Evolutionary conservation across 2,888 invertebrate species (phyloP).

Genomic region (Cryptophagus acutangulus): DNA sequence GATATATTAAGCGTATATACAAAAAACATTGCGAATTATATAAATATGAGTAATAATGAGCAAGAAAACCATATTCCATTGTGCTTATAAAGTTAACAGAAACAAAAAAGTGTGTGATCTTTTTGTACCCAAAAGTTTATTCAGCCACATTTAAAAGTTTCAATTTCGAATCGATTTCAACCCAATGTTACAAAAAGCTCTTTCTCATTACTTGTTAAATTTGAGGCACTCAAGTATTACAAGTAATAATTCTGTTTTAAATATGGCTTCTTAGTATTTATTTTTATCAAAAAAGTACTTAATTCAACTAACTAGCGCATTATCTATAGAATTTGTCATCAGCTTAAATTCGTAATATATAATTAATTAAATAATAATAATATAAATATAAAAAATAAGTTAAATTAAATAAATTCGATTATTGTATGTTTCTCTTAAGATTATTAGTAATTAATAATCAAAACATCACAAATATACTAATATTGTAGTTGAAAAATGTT

Average conservation of each 20-base stretch:
- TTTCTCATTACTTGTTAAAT: slow-evolving; percentile 3
- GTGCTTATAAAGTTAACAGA: neutral
- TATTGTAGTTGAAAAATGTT: slow-evolving; percentile 2
- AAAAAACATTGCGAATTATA: neutral
- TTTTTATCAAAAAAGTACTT: neutral
- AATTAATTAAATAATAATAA: slow-evolving; percentile 10
- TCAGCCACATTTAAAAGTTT: slow-evolving; percentile 16
- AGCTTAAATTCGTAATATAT: too few species aligned
- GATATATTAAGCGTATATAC: slow-evolving; percentile 12
- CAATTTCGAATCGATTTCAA: too few species aligned
- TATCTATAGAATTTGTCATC: too few species aligned
- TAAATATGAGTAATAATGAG: slow-evolving; percentile 1
- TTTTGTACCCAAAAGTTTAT: slow-evolving; percentile 35
- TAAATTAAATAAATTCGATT: slow-evolving; percentile 14
- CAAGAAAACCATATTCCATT: neutral
- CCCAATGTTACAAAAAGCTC: neutral
- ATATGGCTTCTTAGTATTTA: slow-evolving; percentile 3
- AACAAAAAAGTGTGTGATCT: neutral
- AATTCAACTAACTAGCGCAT: neutral
- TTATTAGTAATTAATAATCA: slow-evolving; percentile 15
- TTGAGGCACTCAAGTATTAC: slow-evolving; percentile 5
- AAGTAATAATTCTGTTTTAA: slow-evolving; percentile 9
- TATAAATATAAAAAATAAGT: slow-evolving; percentile 3
- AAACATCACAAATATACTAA: slow-evolving; percentile 16
- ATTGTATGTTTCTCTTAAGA: slow-evolving; percentile 9